Base-by-base conservation (phyloP, 1,140 invertebrate species). In the Bombus confusus region DNA sequence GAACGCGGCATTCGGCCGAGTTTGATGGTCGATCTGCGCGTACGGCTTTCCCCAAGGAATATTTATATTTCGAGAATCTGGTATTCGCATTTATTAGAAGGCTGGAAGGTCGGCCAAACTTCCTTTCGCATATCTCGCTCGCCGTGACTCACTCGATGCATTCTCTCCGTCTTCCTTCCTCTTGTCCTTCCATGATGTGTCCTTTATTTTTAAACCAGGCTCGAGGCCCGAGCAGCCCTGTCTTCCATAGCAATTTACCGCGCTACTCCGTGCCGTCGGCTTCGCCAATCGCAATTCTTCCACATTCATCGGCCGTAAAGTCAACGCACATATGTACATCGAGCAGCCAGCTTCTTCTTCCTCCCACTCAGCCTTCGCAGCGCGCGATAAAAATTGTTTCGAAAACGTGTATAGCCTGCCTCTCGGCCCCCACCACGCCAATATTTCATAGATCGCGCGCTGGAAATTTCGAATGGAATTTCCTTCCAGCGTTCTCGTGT, bases 181-280 rank as follows among this genome's bases (percentile, higher is more conserved):
- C 82, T 87, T 73, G 68, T 83, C 81, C 74, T 71, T 81, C 89
- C 87, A 87, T 85, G 87, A 90, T 90, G 86, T 82, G 81, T 88
- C 84, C 91, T 83, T 90, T 89, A 88, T 89, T 91, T 89, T 92
- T 92, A 90, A 90, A 87, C 88, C 85, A 34, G 52, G 72, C 74
- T 80, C 79, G 69, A 80, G 85, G 75, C 80, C 59, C 87, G 87
- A 81, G 80, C 87, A 87, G 64, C 82, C 52, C 81, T 34, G 82
- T 83, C 47, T 78, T 69, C 71, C 43, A 28, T 43, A 57, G 37
- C 34, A 78, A 77, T 83, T 71, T 59, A 66, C 87, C 22, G 43
- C 39, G 79, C 41, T 39, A n/a, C 43, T 52, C 22, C 22, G 72
- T 74, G 25, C 43, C n/a, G 31, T 52, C 43, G 18, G n/a, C 18